phyloP scores from a whole-genome alignment of 2,888 invertebrate genomes.

The Julus scandinavius region DNA sequence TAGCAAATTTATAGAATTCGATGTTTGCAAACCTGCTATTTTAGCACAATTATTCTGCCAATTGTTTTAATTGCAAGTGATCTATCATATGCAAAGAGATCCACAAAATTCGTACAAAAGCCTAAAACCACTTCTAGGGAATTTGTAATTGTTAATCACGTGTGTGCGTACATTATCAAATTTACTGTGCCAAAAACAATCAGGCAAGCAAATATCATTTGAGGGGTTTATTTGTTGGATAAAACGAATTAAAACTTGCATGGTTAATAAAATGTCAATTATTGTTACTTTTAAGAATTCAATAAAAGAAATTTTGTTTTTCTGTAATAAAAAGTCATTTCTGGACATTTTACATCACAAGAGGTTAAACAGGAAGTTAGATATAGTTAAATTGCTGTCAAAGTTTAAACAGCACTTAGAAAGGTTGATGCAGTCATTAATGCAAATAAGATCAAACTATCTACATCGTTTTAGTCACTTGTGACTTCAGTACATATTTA shows the following conservation, averaged over 20 bases:
- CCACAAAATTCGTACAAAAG: neutral
- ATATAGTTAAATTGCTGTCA: neutral
- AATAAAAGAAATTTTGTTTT: neutral
- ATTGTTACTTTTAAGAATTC: neutral
- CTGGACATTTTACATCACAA: neutral
- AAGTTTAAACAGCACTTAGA: neutral
- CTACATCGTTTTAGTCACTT: conserved; percentile 13
- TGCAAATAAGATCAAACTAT: conserved; percentile 31
- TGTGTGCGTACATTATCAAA: conserved; percentile 16
- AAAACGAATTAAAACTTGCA: too few species aligned
- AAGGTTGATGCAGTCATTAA: neutral
- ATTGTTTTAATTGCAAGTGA: neutral
- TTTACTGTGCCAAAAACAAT: neutral
- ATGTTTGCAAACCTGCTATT: neutral
- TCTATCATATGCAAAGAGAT: neutral
- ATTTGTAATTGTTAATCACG: neutral
- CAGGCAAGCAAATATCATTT: neutral
- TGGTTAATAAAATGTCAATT: neutral
- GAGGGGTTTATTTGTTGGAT: too few species aligned
- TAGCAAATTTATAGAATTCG: neutral
- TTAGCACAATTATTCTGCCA: neutral
- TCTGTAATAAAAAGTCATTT: neutral
- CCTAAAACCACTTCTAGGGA: neutral
- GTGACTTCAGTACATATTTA: conserved; percentile 28
- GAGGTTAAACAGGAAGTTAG: neutral